Base-by-base conservation (phyloP, 1,140 invertebrate genomes). In the Zophobas atratus region DNA sequence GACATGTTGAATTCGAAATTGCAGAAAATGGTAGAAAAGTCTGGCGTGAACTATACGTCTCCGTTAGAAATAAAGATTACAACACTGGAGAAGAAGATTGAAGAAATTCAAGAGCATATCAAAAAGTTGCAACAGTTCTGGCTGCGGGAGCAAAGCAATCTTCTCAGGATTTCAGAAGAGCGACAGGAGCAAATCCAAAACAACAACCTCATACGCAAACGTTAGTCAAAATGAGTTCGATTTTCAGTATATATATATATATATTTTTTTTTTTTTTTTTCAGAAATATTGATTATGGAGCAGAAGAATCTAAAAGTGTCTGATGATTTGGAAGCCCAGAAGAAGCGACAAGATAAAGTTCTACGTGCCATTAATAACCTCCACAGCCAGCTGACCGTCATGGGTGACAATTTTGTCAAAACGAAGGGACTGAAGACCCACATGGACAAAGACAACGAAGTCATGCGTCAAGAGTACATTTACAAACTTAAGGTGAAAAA, bases 211-310 rank as follows among this genome's bases (percentile, higher is more conserved):
- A 86, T 93, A 5, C 90, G 90, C 51, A 94, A 94, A 87, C 92
- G 91, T 92, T 82, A 87, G 86, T 80, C 70, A 0, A 33, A 38
- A 51, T 77, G 60, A 75, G 0, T 20, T 20, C 20, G 53, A 77
- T 74, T 63, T 60, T 39, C 41, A 49, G 33, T 36, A 70, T n/a
- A 35, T n/a, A n/a, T n/a, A n/a, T n/a, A n/a, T n/a, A 57, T 57
- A 70, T 0, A 41, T 71, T 72, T 53, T 39, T 53, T 77, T 74
- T 77, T 75, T 75, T 76, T 36, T 73, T 60, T 78, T 78, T 20
- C 70, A 92, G 91, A 95, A 82, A 90, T 93, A 35, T 90, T 92
- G 82, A 91, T 95, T 57, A 90, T 94, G 84, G 92, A 94, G 43
- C 92, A 94, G 80, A 94, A 94, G 77, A 92, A 91, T 67, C 86